Base-by-base conservation (phyloP, 2,113 vertebrate genomes). In the Baryphthengus martii region DNA sequence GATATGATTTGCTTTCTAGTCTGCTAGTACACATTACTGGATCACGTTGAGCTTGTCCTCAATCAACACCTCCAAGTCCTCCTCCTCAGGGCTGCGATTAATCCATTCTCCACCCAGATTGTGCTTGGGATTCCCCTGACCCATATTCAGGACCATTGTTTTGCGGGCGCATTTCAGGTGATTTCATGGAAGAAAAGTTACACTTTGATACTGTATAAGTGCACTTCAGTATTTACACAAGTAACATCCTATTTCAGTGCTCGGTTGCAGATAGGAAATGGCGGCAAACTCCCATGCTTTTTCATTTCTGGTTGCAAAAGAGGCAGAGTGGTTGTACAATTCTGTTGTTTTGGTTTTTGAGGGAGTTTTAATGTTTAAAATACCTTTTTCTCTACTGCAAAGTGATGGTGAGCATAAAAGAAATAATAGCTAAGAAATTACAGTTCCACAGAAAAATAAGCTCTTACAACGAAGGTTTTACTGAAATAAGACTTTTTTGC, bases 291-390 rank as follows among this genome's bases (percentile, higher is more conserved):
- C 56, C 9, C n/a, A 66, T 5, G 4, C 13, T 44, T 56, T 29
- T 49, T 62, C 19, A 21, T 49, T 80, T 73, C 47, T 52, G 11
- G 6, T 56, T 85, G 18, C 11, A 75, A 83, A 82, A 90, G 8
- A 37, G 13, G 10, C 35, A 82, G 25, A 49, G 8, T 11, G 7
- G 5, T 45, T 59, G 4, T 31, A 4, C 24, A 5, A 9, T 17
- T 35, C 44, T 47, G 7, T 8, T 76, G 3, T 73, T 75, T 37
- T 20, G 28, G 18, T 0, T 0, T 11, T 40, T 37, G 19, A 3
- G 29, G 16, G 24, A 3, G n/a, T n/a, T 56, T n/a, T 58, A n/a
- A 21, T 58, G 11, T 65, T 76, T 49, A 88, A 86, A 92, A 73
- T 13, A 56, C 5, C 2, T 28, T 76, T 89, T 83, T 33, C 18